These are phyloP conservation scores for Archips crataeganus DNA, from an alignment of 2,888 invertebrate species.

Conservation along the genomic window DNA sequence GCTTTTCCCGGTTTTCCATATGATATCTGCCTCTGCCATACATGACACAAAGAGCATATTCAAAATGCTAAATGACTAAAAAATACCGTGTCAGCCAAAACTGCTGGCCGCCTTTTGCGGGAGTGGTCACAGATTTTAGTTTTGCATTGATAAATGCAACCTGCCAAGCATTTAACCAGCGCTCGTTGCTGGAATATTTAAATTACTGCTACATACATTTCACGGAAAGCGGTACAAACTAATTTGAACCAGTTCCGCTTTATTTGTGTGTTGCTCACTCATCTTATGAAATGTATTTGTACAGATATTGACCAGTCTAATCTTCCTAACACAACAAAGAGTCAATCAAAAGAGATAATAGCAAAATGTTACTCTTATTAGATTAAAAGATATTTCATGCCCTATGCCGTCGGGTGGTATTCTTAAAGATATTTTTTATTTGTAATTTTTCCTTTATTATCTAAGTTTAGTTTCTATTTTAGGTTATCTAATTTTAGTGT, in stretches of 20 bases:
- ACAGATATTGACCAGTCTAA: background rate
- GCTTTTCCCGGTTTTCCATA: constrained; percentile 18
- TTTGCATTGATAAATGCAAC: constrained; percentile 2
- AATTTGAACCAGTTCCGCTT: background rate
- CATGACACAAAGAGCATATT: constrained; percentile 27
- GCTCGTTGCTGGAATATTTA: background rate
- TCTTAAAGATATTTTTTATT: too few relatives aligned
- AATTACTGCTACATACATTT: background rate
- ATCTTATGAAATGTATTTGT: background rate
- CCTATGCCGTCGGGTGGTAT: too few relatives aligned
- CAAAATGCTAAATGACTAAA: constrained; percentile 1
- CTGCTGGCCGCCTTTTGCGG: background rate
- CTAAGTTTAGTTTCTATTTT: too few relatives aligned
- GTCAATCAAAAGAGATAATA: background rate
- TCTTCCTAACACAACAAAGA: background rate
- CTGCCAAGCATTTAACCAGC: background rate
- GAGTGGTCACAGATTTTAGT: background rate
- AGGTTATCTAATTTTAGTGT: too few relatives aligned
- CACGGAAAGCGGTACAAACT: background rate
- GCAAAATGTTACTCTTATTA: background rate
- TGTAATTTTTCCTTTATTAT: too few relatives aligned
- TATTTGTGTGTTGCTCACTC: background rate
- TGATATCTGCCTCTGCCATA: constrained; percentile 12
- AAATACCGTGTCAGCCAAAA: background rate
- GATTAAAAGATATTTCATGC: background rate